A percentile compares a stretch with the other conserved stretches of the same genome.
Conservation (phyloP, 2,113 vertebrate species). For the Sinosuthora webbiana region DNA sequence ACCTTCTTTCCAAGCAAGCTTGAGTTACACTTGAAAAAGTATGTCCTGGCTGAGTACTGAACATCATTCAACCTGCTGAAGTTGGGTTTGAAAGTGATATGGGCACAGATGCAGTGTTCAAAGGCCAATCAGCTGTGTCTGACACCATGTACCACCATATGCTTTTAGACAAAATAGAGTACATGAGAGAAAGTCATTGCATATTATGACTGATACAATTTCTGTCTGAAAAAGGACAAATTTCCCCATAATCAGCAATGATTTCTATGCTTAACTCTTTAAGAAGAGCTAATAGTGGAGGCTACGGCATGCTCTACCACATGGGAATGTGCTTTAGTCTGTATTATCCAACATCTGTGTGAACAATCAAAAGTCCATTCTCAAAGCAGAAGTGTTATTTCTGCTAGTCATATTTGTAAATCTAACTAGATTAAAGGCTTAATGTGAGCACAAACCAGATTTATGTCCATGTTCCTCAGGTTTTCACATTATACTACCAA, state of each 20-base stretch:
- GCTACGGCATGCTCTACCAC: neutral
- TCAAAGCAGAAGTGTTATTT: neutral
- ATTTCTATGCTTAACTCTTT: neutral
- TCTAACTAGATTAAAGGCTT: neutral
- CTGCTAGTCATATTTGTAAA: neutral
- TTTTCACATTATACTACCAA: neutral
- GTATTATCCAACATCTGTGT: neutral
- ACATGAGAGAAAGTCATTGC: constrained; percentile 10
- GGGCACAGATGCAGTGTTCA: constrained; percentile 60
- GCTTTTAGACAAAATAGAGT: constrained; percentile 51
- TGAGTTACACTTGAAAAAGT: constrained; percentile 54
- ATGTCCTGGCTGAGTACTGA: constrained; percentile 52
- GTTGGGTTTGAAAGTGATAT: constrained; percentile 38
- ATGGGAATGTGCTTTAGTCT: neutral
- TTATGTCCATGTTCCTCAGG: neutral
- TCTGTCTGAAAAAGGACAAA: constrained; percentile 8
- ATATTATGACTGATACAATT: neutral
- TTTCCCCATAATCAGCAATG: neutral
- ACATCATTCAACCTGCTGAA: constrained; percentile 47
- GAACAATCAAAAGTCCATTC: neutral
- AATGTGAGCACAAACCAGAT: neutral
- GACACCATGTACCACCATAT: constrained; percentile 45
- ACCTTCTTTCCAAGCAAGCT: constrained; percentile 38
- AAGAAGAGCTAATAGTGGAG: neutral
- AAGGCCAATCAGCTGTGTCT: constrained; percentile 63